phyloP scores from a whole-genome alignment of 2,113 vertebrate genomes.

The Pseudopipra pipra region DNA sequence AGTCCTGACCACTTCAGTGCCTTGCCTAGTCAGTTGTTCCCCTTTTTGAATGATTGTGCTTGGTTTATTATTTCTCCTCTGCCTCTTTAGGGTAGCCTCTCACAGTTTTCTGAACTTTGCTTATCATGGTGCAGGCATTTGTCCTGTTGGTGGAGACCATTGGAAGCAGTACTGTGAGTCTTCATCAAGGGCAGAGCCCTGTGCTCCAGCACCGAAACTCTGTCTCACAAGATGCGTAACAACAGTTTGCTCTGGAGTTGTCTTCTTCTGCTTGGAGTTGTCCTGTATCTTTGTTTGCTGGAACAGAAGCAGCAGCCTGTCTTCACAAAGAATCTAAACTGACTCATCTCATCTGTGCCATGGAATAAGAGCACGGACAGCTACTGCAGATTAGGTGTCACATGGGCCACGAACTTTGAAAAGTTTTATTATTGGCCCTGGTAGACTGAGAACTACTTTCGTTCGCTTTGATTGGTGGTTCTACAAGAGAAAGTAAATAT shows the following conservation, averaged over 20 bases:
- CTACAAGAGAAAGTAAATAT: neutral
- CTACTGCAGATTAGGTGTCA: neutral
- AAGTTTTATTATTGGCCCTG: neutral
- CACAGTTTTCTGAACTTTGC: neutral
- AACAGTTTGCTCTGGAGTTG: neutral
- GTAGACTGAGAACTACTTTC: neutral
- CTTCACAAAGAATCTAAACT: neutral
- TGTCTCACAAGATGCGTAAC: neutral
- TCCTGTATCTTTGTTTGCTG: neutral
- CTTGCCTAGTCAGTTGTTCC: neutral
- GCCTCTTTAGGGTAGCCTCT: neutral
- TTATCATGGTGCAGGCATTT: neutral
- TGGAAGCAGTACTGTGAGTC: neutral
- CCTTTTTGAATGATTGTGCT: neutral
- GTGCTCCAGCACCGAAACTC: neutral
- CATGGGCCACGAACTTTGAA: neutral
- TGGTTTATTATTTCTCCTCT: neutral
- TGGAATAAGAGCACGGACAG: neutral
- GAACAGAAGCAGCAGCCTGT: neutral
- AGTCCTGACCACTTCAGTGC: neutral
- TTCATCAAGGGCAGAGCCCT: neutral
- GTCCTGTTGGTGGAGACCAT: neutral
- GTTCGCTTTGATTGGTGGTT: neutral
- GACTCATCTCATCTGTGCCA: neutral
- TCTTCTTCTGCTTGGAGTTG: neutral